Percentiles rank a stretch among this genome's conserved stretches.
Conservation (phyloP, 2,113 vertebrate genomes). For the Microcebus lehilahytsara region DNA sequence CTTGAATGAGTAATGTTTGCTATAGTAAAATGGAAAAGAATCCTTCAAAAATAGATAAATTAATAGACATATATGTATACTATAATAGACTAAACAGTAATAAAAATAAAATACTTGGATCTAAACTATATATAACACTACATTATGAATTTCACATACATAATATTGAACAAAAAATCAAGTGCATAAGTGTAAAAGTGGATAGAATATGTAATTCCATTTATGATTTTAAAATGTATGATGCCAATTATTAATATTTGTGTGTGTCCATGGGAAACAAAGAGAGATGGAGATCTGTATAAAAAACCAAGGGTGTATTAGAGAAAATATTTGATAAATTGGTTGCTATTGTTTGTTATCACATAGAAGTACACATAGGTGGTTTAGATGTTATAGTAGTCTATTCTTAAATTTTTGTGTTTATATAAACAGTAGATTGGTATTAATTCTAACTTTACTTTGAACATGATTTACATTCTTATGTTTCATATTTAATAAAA, state of each 20-base stretch:
- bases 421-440: neutral
- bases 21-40: neutral
- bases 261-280: neutral
- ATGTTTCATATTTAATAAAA: neutral
- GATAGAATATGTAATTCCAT: neutral
- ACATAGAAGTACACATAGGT: neutral
- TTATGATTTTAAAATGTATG: neutral
- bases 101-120: neutral
- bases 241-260: neutral
- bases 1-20: neutral
- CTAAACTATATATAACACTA: neutral
- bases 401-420: neutral
- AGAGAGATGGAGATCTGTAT: neutral
- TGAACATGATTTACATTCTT: neutral
- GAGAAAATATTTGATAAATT: neutral
- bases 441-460: neutral
- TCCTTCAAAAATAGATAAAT: neutral
- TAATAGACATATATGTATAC: too few species aligned
- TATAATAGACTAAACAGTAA: neutral
- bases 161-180: neutral
- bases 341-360: neutral
- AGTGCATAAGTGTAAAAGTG: neutral
- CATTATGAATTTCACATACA: neutral
- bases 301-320: neutral
- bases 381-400: neutral